These are phyloP conservation scores for Sisyra terminalis DNA, from an alignment of 2,888 invertebrate species.

Conservation along the genomic window DNA sequence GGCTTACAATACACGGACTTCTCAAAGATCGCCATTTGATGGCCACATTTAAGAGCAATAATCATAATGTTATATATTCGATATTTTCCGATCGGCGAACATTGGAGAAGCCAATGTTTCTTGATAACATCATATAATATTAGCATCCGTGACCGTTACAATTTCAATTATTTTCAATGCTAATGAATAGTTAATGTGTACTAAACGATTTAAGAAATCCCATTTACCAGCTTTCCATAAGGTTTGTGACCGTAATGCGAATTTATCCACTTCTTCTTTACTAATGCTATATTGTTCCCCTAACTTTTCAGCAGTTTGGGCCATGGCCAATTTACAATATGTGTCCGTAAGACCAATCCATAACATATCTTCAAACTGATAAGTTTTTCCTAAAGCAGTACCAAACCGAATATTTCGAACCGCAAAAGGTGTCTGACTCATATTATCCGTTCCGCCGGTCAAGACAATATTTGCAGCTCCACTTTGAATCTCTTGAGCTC, in stretches of 20 bases:
- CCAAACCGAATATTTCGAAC: slow-evolving; percentile 80
- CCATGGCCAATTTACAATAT: slow-evolving; percentile 88
- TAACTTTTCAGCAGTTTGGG: slow-evolving; percentile 85
- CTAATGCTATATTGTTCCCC: slow-evolving; percentile 71
- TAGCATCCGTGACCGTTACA: no score
- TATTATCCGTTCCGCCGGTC: slow-evolving; percentile 88
- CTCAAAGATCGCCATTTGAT: no score
- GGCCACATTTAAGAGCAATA: no score
- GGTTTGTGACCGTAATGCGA: slow-evolving; percentile 69
- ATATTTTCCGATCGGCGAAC: no score
- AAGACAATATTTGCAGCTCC: slow-evolving; percentile 75
- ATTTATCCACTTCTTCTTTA: slow-evolving; percentile 71
- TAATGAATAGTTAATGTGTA: background rate
- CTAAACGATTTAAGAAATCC: background rate
- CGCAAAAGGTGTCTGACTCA: slow-evolving; percentile 84
- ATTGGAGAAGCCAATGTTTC: no score
- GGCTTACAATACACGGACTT: no score
- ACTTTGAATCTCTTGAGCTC: slow-evolving; percentile 75
- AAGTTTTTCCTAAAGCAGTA: slow-evolving; percentile 58
- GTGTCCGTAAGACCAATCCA: slow-evolving; percentile 82
- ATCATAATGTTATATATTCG: no score
- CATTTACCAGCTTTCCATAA: slow-evolving; percentile 65
- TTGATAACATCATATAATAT: no score
- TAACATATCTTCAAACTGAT: slow-evolving; percentile 71
- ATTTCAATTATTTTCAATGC: no score